Base-by-base conservation (phyloP, 2,113 vertebrate species). In the Prochilodus magdalenae region DNA sequence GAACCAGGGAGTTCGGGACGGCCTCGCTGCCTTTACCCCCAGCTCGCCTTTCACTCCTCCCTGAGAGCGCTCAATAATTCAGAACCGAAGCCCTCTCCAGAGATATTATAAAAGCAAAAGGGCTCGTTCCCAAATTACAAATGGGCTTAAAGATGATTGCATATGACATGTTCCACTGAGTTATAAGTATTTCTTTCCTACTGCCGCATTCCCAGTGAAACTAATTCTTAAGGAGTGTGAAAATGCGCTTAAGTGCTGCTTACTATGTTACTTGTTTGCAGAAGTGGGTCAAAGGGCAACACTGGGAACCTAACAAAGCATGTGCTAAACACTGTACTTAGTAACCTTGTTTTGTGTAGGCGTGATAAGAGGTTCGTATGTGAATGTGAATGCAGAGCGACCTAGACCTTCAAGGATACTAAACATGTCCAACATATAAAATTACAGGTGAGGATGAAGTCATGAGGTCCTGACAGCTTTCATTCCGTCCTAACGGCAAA, bases 111-210 rank as follows among this genome's bases (percentile, higher is more conserved):
- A 77, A 85, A 84, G 75, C 74, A 75, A 82, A 44, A 73, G 40
- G 24, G 62, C 83, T 86, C 80, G 74, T 83, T 86, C 77, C 87
- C 60, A 84, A 85, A 88, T 88, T 81, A 81, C 77, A 86, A 85
- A 79, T 70, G 80, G n/a, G 66, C 79, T 85, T 88, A 84, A 71
- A 76, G 53, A 60, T 77, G 73, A 85, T 80, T 83, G 67, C 77
- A 77, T 84, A 51, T 76, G 82, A 79, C 82, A 79, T 82, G 77
- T 84, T 73, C 60, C 60, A 73, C 29, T 74, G 62, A 86, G 73
- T 84, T 81, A 74, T 79, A 62, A 62, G 74, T 33, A 62, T 73
- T 76, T 71, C 73, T 84, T 78, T 66, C 72, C 77, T 81, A 73
- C 83, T 86, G 80, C 62, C 16, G 75, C 26, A n/a, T 71, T 85